Evolutionary conservation across 64 coral and sea anemone species (phyloP), one percentile per base, ranked within the genome.

Genomic region (Hydrozoanthus tunicans): DNA sequence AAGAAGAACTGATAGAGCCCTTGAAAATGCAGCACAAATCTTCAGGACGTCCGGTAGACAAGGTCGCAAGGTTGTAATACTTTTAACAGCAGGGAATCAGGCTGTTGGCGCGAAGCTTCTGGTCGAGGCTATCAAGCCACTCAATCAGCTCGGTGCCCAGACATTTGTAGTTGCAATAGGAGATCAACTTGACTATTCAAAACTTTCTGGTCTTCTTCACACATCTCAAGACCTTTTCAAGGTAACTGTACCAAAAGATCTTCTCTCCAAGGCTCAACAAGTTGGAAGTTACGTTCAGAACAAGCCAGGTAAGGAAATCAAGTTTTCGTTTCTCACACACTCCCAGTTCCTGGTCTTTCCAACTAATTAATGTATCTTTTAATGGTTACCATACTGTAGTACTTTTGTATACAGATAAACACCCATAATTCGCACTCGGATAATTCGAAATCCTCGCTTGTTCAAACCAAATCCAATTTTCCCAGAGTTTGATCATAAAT

Each of bases 21-120:
- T 96, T 32, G 86, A 93, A 81, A 25, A 64, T 8, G 91, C 75
- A 1, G 88, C 91, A 17, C 72, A 62, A 6, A 86, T 96, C 23
- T 65, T 96, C 20, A 78, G 53, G 15, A 64, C 78, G 6, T 83
- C 91, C 12, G 73, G 89, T 5, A 25, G n/a, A 20, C 75, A 59
- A 13, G 79, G 82, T 77, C 94, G 91, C 10, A 93, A 89, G 70
- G 65, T 96, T 69, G 92, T 92, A 1, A 73, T 96, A 43, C 57
- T 96, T 5, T 81, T 96, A 51, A 91, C 94, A 58, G 70, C 89
- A 56, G 94, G 94, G 60, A 61, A 55, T 13, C 92, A 89, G 58
- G 67, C 92, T 12, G 32, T 3, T 11, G 84, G 89, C 0, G 81
- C 61, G 1, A 83, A 68, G 63, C 61, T 60, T 17, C 51, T 83